Evolutionary conservation across 1,140 invertebrate genomes (phyloP).

Genomic region (Ridgeia piscesae): DNA sequence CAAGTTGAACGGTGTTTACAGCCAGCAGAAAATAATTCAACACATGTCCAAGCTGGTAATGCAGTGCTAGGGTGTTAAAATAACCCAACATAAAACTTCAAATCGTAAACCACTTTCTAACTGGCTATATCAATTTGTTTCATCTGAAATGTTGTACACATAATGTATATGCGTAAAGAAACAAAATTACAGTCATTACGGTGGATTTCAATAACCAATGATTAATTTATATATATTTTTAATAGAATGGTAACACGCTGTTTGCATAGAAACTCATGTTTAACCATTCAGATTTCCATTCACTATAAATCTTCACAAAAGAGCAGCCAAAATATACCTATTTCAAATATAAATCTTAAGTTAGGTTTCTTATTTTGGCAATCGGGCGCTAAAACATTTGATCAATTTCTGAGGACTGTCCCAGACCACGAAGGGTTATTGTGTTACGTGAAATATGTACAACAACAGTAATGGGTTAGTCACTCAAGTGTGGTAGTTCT

Average conservation of each 20-base stretch:
- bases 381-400: not conserved
- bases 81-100: not conserved
- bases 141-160: not conserved
- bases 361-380: not conserved
- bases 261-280: not conserved
- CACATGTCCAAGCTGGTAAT: not conserved
- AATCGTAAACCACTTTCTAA: not conserved
- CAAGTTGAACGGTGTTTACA: not conserved
- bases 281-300: not conserved
- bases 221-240: too few relatives aligned
- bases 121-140: not conserved
- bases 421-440: not conserved
- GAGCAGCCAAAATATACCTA: too few relatives aligned
- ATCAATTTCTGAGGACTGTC: not conserved
- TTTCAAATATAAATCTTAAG: not conserved
- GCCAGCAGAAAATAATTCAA: not conserved
- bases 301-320: not conserved
- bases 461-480: not conserved
- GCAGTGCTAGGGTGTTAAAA: not conserved
- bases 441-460: not conserved
- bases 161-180: not conserved
- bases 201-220: too few relatives aligned
- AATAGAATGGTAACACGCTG: not conserved
- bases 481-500: too few relatives aligned
- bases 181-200: too few relatives aligned